Base-by-base conservation (phyloP, 2,888 invertebrate species). In the Mythimna ferrago region DNA sequence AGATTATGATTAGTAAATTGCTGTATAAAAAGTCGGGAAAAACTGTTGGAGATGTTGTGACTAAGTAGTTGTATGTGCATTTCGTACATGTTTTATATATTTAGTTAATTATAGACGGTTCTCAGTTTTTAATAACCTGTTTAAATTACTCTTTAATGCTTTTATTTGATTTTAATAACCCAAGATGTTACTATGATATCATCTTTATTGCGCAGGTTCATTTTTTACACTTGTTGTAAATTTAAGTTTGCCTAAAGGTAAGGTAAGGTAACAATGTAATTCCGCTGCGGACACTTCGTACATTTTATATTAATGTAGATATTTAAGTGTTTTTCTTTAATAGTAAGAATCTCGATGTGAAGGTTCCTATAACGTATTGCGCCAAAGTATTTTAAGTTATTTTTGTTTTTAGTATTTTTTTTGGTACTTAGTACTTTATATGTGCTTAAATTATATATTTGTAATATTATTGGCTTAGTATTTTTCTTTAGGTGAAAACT, bases 301-400 rank as follows among this genome's bases (percentile, higher is more conserved):
- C 19, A 38, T 53, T 19, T 21, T 53, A 2, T 44, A 71, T 14
- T 14, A 58, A n/a, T 26, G 19, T 48, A 73, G n/a, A 48, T 73
- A 21, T 41, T 41, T 41, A 62, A 6, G 11, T 5, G 51, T 16
- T 44, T 48, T 54, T 65, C 54, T 11, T 41, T 4, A 14, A 38
- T 58, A 71, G 9, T 67, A 61, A 73, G 88, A 89, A 89, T 89
- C 86, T 89, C 87, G 70, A 73, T 44, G 60, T 66, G 44, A 67
- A 66, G 71, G 83, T 87, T 88, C 83, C 87, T 86, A 76, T 78
- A 56, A 73, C 70, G 80, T 82, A 81, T 82, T 83, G 60, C 78
- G 81, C 88, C 89, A 89, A 90, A 91, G 89, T 88, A 80, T 86
- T 83, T 79, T 78, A 58, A 78, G 63, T 66, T 78, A 74, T 26